These are phyloP conservation scores for Calyptommatus sinebrachiatus DNA, from an alignment of 2,113 vertebrate species.

Conservation along the genomic window DNA sequence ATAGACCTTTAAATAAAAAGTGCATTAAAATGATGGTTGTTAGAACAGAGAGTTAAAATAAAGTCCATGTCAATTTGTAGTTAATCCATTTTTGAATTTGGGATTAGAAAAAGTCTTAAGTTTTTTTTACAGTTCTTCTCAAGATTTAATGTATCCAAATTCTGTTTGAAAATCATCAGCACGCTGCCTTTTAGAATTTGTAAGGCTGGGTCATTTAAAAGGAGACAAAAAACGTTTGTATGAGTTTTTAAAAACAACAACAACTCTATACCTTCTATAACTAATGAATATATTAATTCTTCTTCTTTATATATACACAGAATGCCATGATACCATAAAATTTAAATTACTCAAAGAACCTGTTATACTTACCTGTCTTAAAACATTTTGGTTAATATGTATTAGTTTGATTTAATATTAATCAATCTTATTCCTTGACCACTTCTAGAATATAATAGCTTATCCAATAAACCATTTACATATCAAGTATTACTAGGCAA, in stretches of 20 bases:
- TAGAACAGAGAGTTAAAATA: constrained; percentile 8
- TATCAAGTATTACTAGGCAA: too few relatives aligned
- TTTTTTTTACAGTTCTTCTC: background rate
- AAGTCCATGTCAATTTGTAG: constrained; percentile 6
- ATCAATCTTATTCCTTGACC: too few relatives aligned
- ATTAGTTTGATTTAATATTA: too few relatives aligned
- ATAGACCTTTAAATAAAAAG: constrained; percentile 28
- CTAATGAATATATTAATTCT: too few relatives aligned
- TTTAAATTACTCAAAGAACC: too few relatives aligned
- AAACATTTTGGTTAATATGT: too few relatives aligned
- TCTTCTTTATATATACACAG: too few relatives aligned
- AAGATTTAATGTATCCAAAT: background rate
- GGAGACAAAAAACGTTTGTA: background rate
- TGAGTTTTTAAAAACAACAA: background rate
- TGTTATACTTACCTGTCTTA: too few relatives aligned
- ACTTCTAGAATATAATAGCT: too few relatives aligned
- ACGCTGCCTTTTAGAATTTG: background rate
- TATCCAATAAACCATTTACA: too few relatives aligned
- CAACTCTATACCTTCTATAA: too few relatives aligned
- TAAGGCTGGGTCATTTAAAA: background rate
- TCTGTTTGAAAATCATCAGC: background rate
- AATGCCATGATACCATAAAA: too few relatives aligned
- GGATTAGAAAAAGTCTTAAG: background rate
- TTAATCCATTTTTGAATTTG: constrained; percentile 1
- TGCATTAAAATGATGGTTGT: background rate